Evolutionary conservation across 1,140 invertebrate species (phyloP).

Genomic region (Drosophila lini): DNA sequence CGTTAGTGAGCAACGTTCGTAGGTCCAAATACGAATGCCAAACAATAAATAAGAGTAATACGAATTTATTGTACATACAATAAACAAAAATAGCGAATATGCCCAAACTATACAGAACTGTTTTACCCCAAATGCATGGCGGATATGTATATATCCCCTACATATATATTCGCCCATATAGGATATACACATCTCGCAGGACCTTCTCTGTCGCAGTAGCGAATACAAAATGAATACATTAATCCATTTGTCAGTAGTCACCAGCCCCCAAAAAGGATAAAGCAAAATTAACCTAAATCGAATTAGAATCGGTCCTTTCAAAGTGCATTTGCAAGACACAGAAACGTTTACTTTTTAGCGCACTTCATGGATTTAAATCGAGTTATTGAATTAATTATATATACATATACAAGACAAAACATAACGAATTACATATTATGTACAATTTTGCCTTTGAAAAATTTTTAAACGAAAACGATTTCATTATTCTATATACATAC

Average conservation of each 20-base stretch:
- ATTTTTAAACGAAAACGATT: conserved; percentile 68
- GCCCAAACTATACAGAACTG: conserved; percentile 47
- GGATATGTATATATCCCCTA: conserved; percentile 3
- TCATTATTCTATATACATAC: conserved; percentile 62
- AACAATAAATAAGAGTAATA: conserved; percentile 75
- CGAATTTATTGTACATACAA: conserved; percentile 81
- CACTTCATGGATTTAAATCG: conserved; percentile 49
- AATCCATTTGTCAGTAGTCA: conserved; percentile 25
- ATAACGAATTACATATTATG: conserved; percentile 61
- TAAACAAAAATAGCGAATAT: conserved; percentile 44
- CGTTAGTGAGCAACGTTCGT: conserved; percentile 28
- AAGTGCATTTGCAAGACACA: conserved; percentile 38
- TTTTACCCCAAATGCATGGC: conserved; percentile 42
- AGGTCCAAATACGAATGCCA: conserved; percentile 52
- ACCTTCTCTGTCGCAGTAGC: conserved; percentile 7
- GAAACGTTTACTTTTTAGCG: conserved; percentile 55
- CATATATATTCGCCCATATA: conserved; percentile 17
- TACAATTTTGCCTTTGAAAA: conserved; percentile 76
- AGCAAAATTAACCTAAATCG: conserved; percentile 26
- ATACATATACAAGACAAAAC: conserved; percentile 43
- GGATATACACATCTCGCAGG: conserved; percentile 12
- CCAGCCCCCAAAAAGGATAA: conserved; percentile 7
- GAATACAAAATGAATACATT: conserved; percentile 19
- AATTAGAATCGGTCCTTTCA: conserved; percentile 24
- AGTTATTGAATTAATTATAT: conserved; percentile 53